Base-by-base conservation (phyloP, 2,113 vertebrate species). In the Thermophis baileyi region DNA sequence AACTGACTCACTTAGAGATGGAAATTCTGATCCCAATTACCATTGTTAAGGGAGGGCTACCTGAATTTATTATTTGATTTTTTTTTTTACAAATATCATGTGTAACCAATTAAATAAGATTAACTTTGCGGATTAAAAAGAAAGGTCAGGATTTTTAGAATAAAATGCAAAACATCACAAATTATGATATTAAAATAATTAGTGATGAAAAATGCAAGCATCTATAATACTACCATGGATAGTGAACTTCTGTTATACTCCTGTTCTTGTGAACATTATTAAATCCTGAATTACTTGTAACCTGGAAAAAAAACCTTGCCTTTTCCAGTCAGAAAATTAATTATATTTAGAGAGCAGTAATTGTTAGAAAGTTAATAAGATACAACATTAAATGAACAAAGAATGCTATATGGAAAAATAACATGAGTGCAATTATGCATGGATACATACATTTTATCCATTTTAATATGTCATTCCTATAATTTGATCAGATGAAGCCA, bases 291-390 rank as follows among this genome's bases (percentile, higher is more conserved):
- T 88, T 94, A 35, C 35, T 94, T 94, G 74, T 88, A 94, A 92
- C 89, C 85, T 96, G 92, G 91, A 81, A 35, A 94, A 90, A 74
- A n/a, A 93, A 94, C 53, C 12, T 16, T n/a, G 40, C 90, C 6
- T 0, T 93, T 94, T 90, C 54, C 46, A 92, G 60, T 91, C 94
- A 44, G 46, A 94, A 87, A 95, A 95, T 93, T 96, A 95, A 88
- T 9, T 57, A 22, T 94, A 55, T 14, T 93, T 93, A 85, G 4
- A 90, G 40, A 81, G 88, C 35, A 40, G 11, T 3, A 11, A 8
- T 93, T 60, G 89, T 90, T 93, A 96, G 87, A 89, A 93, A 94
- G 94, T 94, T 95, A 95, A 95, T 93, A 90, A 93, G 93, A 35
- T 94, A 24, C 46, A 20, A 27, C n/a, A 24, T 25, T 95, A 60